Percentiles rank a stretch among this genome's conserved stretches.
phyloP scores from a whole-genome alignment of 1,140 invertebrate genomes.

The Drosophila virilis region DNA sequence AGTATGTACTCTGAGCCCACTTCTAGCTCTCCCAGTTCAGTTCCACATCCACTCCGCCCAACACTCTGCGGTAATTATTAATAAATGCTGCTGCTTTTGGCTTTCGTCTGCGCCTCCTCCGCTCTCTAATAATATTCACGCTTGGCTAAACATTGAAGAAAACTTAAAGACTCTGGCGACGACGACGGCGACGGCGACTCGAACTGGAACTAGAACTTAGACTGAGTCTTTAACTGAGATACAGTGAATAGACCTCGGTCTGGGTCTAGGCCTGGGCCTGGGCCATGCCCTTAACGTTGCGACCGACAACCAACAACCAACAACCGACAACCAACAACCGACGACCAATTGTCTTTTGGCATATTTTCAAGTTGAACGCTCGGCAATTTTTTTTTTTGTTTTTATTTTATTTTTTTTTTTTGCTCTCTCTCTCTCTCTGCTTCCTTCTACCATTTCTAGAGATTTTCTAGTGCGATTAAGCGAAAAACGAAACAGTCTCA shows the following conservation, averaged over 20 bases:
- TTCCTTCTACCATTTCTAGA: constrained; percentile 58
- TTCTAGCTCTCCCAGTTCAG: neutral
- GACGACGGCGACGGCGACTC: constrained; percentile 24
- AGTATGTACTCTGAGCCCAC: constrained; percentile 32
- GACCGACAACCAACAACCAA: constrained; percentile 41
- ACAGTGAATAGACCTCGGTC: constrained; percentile 18
- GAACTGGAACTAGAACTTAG: constrained; percentile 48
- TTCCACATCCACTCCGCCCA: constrained; percentile 10
- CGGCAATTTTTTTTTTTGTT: constrained; percentile 45
- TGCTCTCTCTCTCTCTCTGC: constrained; percentile 13
- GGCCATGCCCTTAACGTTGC: constrained; percentile 67
- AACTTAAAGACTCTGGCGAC: constrained; percentile 56
- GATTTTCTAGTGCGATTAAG: constrained; percentile 80
- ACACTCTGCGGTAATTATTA: constrained; percentile 72
- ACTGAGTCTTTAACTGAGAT: constrained; percentile 21
- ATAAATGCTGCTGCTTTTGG: constrained; percentile 70
- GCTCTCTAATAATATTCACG: constrained; percentile 76
- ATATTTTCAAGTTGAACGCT: constrained; percentile 82
- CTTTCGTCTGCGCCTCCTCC: constrained; percentile 29
- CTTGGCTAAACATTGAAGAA: constrained; percentile 78
- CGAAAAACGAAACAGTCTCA: constrained; percentile 77
- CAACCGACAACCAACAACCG: constrained; percentile 32
- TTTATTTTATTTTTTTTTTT: neutral
- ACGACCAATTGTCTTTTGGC: constrained; percentile 81
- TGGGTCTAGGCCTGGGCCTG: constrained; percentile 20